Evolutionary conservation across 2,113 vertebrate species (phyloP).

Genomic region (Ameiurus melas): DNA sequence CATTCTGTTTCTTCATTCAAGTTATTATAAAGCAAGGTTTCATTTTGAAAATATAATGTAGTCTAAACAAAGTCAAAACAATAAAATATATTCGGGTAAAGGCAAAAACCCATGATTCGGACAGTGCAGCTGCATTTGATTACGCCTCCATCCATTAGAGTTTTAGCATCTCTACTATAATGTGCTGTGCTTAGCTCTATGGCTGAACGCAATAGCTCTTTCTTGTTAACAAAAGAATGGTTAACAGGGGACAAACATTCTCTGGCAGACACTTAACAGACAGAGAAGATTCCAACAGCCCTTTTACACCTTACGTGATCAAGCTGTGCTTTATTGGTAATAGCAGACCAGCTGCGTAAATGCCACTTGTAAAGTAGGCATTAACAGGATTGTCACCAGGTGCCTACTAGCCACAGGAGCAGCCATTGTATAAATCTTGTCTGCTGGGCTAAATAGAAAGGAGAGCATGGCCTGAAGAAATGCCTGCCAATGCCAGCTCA

Average conservation of each 20-base stretch:
- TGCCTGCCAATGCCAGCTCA: slow-evolving; percentile 52
- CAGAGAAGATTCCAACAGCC: slow-evolving; percentile 52
- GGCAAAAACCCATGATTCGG: slow-evolving; percentile 33
- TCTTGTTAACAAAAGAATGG: slow-evolving; percentile 44
- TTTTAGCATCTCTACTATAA: slow-evolving; percentile 29
- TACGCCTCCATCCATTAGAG: slow-evolving; percentile 35
- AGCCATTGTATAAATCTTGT: slow-evolving; percentile 67
- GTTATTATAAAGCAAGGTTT: neutral
- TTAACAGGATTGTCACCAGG: slow-evolving; percentile 63
- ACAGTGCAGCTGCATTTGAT: slow-evolving; percentile 23
- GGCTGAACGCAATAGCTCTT: slow-evolving; percentile 24
- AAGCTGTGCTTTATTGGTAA: slow-evolving; percentile 64
- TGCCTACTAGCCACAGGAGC: slow-evolving; percentile 46
- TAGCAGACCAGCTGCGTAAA: slow-evolving; percentile 67
- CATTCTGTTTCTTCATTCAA: neutral
- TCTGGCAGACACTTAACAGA: slow-evolving; percentile 44
- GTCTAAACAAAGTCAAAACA: neutral
- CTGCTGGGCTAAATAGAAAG: slow-evolving; percentile 52
- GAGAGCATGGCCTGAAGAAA: slow-evolving; percentile 54
- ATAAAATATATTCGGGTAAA: neutral
- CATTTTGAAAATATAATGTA: neutral
- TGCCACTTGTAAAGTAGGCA: slow-evolving; percentile 67
- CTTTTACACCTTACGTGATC: slow-evolving; percentile 53
- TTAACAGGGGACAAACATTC: slow-evolving; percentile 46
- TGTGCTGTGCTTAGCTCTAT: slow-evolving; percentile 29